phyloP scores from a whole-genome alignment of 2,113 vertebrate species.

The Bagarius yarrelli region DNA sequence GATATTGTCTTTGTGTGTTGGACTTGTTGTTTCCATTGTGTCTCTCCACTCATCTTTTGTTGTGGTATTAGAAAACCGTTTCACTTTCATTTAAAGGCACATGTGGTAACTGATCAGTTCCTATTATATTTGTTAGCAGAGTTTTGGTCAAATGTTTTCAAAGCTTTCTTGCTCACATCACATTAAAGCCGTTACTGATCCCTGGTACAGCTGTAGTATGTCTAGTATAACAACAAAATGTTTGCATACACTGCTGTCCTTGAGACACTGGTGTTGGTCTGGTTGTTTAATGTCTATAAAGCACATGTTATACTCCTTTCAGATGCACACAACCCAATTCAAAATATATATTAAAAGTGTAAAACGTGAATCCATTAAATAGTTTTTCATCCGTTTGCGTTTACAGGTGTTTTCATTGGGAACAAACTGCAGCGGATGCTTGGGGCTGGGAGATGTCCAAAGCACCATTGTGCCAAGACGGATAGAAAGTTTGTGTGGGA shows the following conservation, averaged over 20 bases:
- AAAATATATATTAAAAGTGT: neutral
- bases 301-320: neutral
- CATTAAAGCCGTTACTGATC: neutral
- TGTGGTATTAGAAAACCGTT: neutral
- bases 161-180: neutral
- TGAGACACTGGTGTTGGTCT: neutral
- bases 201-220: neutral
- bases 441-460: slow-evolving; percentile 90
- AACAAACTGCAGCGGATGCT: slow-evolving; percentile 93
- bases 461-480: slow-evolving; percentile 90
- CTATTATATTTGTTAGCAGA: neutral
- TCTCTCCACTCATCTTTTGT: neutral
- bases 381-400: slow-evolving; percentile 34
- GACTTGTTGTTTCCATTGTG: slow-evolving; percentile 2
- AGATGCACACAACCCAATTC: neutral
- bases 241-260: neutral
- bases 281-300: neutral
- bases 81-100: neutral
- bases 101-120: neutral
- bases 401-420: slow-evolving; percentile 91
- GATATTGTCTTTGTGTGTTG: slow-evolving; percentile 35
- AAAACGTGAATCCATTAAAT: neutral
- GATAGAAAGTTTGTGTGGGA: slow-evolving; percentile 86
- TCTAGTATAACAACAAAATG: neutral
- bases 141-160: neutral